phyloP scores from a whole-genome alignment of 1,140 invertebrate species.

The Coenobita brevimanus region DNA sequence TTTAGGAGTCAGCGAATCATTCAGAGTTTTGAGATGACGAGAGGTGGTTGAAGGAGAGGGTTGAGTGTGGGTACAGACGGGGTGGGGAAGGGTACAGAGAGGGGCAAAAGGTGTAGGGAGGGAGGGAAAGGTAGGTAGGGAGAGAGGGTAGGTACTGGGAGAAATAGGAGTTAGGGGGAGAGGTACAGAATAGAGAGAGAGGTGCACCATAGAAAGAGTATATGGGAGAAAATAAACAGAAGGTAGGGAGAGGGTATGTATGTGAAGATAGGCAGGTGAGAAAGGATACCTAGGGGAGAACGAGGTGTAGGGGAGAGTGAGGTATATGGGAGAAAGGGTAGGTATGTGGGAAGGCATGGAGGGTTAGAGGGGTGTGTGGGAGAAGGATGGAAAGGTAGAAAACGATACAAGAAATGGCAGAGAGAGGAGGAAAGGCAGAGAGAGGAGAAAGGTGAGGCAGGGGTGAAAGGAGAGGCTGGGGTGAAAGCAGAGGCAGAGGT shows the following conservation, averaged over 20 bases:
- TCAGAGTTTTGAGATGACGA: too few relatives aligned
- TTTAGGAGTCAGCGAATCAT: too few relatives aligned
- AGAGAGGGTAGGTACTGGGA: not conserved
- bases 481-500: not conserved
- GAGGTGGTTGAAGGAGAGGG: too few relatives aligned
- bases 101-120: not conserved
- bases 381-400: not conserved
- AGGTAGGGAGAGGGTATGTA: not conserved
- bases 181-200: too few relatives aligned
- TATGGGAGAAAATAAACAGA: not conserved
- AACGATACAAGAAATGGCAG: too few relatives aligned
- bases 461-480: too few relatives aligned
- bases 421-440: not conserved
- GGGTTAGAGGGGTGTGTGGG: not conserved
- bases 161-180: not conserved
- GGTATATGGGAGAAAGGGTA: not conserved
- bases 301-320: not conserved
- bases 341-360: not conserved
- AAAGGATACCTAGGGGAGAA: not conserved
- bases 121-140: not conserved
- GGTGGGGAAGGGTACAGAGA: too few relatives aligned
- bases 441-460: not conserved
- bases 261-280: not conserved
- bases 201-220: not conserved
- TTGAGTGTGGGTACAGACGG: too few relatives aligned